A percentile compares a stretch with the other conserved stretches of the same genome.
phyloP scores from a whole-genome alignment of 2,888 invertebrate species.

The Deilephila elpenor region DNA sequence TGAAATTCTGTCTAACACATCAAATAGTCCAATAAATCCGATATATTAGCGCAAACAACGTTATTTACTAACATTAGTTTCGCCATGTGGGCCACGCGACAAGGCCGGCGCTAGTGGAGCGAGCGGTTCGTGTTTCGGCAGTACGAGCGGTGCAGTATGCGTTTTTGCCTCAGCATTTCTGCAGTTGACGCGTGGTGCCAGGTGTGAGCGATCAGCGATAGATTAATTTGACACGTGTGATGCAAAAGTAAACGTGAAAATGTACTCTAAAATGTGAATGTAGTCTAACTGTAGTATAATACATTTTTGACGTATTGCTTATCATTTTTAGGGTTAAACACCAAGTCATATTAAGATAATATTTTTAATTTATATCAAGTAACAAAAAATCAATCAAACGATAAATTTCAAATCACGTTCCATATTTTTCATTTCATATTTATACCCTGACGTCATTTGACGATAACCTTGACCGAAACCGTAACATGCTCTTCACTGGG shows the following conservation, averaged over 20 bases:
- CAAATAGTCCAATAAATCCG: not conserved
- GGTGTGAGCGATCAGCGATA: conserved; percentile 39
- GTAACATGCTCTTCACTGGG: not conserved
- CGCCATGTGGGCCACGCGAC: conserved; percentile 45
- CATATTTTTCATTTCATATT: no score
- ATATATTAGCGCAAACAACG: conserved; percentile 27
- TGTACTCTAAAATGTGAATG: no score
- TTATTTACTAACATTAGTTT: conserved; percentile 58
- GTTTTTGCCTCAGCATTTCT: conserved; percentile 77
- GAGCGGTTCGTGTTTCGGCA: conserved; percentile 59
- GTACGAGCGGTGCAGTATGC: conserved; percentile 79
- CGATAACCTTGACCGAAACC: not conserved
- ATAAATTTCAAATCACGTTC: not conserved
- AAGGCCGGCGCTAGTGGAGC: conserved; percentile 55
- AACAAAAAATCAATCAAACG: not conserved
- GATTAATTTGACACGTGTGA: no score
- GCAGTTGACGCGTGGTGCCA: conserved; percentile 60
- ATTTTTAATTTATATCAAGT: not conserved
- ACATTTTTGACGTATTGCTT: no score
- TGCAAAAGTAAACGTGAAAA: no score
- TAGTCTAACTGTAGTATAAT: no score
- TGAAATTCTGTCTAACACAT: not conserved
- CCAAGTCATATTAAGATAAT: no score
- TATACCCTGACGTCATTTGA: not conserved
- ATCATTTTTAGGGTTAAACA: no score